Base-by-base conservation (phyloP, 2,888 invertebrate species). In the Tetragonisca angustula region DNA sequence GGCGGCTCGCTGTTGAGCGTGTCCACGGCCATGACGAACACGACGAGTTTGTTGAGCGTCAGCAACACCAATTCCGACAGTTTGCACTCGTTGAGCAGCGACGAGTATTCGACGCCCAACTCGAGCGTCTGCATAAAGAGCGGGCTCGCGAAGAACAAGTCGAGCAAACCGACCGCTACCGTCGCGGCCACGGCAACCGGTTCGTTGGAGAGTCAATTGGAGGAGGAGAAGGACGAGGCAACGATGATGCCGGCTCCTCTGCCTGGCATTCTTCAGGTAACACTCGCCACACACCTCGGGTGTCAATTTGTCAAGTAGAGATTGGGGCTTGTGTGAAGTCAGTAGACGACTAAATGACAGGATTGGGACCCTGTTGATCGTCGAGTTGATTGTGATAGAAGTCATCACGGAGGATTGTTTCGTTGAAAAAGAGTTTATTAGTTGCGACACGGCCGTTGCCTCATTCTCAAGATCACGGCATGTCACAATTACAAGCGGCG, bases 181-280 rank as follows among this genome's bases (percentile, higher is more conserved):
- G 94, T 95, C n/a, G 94, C 95, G 3, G 93, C 94, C 0, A 92
- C 94, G 69, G 93, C 94, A 13, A 91, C 90, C 49, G 90, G 90
- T 43, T 84, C 90, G 0, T 82, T 90, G 67, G 93, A 93, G 50
- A 88, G 84, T 81, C 91, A 91, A 76, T 56, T 90, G 62, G 91
- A 91, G 24, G 92, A 92, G 52, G 91, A 90, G 5, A 94, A 93
- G 75, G 93, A 93, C 36, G 93, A 93, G 32, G 88, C 92, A 21
- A 92, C 92, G 15, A 85, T 93, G 79, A 93, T 93, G 92, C 93
- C 93, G 5, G 92, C 92, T 70, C 93, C 93, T 24, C 76, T 93
- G 84, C 95, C 96, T 5, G 96, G 96, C 21, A 96, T 96, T 91
- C 93, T 96, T 64, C 96, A 97, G 95, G 97, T 97, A 94, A 81